Conservation (phyloP, 2,888 invertebrate species). For the Zaprionus bogoriensis region DNA sequence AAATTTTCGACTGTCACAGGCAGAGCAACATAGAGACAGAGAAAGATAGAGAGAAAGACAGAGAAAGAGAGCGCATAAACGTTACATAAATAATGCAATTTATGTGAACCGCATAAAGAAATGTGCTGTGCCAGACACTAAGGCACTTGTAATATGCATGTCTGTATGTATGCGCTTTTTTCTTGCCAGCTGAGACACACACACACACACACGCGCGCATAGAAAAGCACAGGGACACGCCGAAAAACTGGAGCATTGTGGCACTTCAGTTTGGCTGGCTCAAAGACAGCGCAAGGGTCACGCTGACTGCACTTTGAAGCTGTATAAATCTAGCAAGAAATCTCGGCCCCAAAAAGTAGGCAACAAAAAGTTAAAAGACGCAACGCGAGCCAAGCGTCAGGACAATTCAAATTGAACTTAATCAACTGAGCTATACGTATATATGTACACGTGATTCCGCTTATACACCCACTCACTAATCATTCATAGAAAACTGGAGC, state of each 20-base stretch:
- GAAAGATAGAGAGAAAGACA: background rate
- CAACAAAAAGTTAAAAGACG: conserved; percentile 35
- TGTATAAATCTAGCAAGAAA: conserved; percentile 24
- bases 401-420: no score
- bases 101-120: conserved; percentile 71
- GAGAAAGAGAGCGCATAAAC: conserved; percentile 45
- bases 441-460: no score
- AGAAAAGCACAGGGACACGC: background rate
- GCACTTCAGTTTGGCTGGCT: conserved; percentile 25
- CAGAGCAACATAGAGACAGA: background rate
- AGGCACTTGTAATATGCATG: conserved; percentile 74
- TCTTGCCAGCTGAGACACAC: conserved; percentile 20
- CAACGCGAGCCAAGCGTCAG: conserved; percentile 31
- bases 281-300: conserved; percentile 22
- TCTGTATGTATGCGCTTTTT: conserved; percentile 16
- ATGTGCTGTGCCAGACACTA: conserved; percentile 70
- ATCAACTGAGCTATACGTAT: no score
- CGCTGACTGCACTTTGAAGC: conserved; percentile 26
- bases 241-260: background rate
- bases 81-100: conserved; percentile 74
- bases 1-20: conserved; percentile 53
- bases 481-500: no score
- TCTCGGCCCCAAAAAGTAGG: conserved; percentile 36
- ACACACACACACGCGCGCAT: conserved; percentile 5
- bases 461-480: no score